Conservation (phyloP, 2,797 vertebrate species). For the Brachyalestes nurse region DNA sequence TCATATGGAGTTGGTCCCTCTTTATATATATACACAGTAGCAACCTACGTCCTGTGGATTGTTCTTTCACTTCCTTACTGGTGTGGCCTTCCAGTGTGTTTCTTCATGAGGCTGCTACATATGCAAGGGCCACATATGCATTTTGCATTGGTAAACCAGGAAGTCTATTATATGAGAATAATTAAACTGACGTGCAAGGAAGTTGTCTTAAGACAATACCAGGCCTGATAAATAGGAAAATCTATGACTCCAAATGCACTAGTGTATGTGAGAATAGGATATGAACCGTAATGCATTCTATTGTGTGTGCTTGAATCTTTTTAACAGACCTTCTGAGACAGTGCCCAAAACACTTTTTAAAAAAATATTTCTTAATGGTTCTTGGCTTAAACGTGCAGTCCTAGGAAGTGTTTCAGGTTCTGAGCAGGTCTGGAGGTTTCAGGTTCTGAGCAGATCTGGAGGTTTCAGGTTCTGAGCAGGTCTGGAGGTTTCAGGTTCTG, state of each 20-base stretch:
- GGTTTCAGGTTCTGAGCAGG: too few relatives aligned
- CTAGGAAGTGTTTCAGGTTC: too few relatives aligned
- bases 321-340: slow-evolving; percentile 12
- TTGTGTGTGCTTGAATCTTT: slow-evolving; percentile 36
- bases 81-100: slow-evolving; percentile 36
- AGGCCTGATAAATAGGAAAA: slow-evolving; percentile 30
- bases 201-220: slow-evolving; percentile 64
- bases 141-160: slow-evolving; percentile 68
- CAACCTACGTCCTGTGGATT: slow-evolving; percentile 48
- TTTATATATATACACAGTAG: slow-evolving; percentile 61
- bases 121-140: slow-evolving; percentile 73
- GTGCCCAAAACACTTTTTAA: not conserved
- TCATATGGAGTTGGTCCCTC: too few relatives aligned
- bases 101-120: slow-evolving; percentile 35
- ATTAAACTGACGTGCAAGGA: slow-evolving; percentile 71
- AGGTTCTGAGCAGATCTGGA: too few relatives aligned
- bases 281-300: slow-evolving; percentile 30
- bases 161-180: slow-evolving; percentile 60
- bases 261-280: slow-evolving; percentile 14
- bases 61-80: slow-evolving; percentile 44
- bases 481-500: too few relatives aligned
- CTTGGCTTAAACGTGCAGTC: too few relatives aligned
- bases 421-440: too few relatives aligned
- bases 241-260: slow-evolving; percentile 2
- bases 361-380: too few relatives aligned